Conservation (phyloP, 2,888 invertebrate genomes). For the Listrodromus nycthemerus region DNA sequence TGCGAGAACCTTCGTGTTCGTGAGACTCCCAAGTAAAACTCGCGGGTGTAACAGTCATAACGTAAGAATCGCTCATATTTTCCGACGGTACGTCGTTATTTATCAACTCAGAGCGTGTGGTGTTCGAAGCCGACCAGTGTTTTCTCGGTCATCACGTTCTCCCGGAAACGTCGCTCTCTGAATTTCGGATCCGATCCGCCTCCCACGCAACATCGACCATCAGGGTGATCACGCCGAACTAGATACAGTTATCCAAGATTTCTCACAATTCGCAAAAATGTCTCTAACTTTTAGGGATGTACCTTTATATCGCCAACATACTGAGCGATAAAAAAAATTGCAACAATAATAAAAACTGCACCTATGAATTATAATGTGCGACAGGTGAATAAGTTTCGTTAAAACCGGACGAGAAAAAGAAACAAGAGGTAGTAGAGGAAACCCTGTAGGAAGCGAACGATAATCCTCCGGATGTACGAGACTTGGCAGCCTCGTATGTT, state of each 20-base stretch:
- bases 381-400: slow-evolving; percentile 18
- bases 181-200: not conserved
- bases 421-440: slow-evolving; percentile 56
- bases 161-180: not conserved
- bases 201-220: not conserved
- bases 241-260: not conserved
- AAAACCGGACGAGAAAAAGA: slow-evolving; percentile 63
- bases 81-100: slow-evolving; percentile 67
- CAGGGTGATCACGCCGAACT: not conserved
- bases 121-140: slow-evolving; percentile 24
- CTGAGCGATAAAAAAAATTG: not conserved
- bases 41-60: slow-evolving; percentile 71
- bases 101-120: slow-evolving; percentile 61
- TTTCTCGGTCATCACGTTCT: slow-evolving; percentile 10
- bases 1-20: slow-evolving; percentile 40
- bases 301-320: not conserved
- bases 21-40: slow-evolving; percentile 62
- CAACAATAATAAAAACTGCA: not conserved
- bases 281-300: no score
- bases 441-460: slow-evolving; percentile 68
- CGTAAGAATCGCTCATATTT: slow-evolving; percentile 75
- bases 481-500: slow-evolving; percentile 62
- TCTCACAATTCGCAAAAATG: no score
- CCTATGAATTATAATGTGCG: slow-evolving; percentile 21
- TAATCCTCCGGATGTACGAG: slow-evolving; percentile 72